Evolutionary conservation across 2,113 vertebrate species (phyloP).

Genomic region (Climacteris rufus): DNA sequence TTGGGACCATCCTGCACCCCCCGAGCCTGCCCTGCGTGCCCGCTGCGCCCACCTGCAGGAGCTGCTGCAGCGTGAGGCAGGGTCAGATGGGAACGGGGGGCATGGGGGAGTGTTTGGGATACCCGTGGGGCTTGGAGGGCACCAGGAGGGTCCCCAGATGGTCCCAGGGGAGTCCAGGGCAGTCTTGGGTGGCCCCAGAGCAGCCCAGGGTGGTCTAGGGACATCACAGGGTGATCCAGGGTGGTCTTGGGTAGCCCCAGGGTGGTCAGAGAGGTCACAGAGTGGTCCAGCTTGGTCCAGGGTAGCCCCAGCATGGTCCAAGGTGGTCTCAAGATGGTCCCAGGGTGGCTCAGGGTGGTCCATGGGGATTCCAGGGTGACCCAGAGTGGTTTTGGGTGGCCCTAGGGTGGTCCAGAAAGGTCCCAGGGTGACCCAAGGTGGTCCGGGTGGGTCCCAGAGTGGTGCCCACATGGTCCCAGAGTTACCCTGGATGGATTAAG

Average conservation of each 20-base stretch:
- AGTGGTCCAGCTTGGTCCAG: no score
- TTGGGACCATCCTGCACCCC: neutral
- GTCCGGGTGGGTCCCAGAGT: no score
- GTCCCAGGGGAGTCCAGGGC: no score
- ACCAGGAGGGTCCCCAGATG: neutral
- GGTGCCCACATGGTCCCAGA: no score
- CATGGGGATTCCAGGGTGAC: no score
- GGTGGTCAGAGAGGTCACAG: no score
- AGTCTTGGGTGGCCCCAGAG: no score
- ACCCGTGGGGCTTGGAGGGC: no score
- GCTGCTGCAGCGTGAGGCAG: neutral
- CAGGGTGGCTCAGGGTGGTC: neutral
- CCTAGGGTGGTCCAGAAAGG: neutral
- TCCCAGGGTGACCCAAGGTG: neutral
- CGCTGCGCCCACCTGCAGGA: neutral
- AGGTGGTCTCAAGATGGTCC: neutral
- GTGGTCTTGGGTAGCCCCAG: neutral
- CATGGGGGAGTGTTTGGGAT: neutral
- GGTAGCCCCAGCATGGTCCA: neutral
- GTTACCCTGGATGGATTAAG: no score
- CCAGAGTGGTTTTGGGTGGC: neutral
- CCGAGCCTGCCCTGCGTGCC: neutral
- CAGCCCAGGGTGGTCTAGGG: neutral
- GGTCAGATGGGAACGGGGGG: neutral
- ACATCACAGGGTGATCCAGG: no score